A percentile compares a stretch with the other conserved stretches of the same genome.
Evolutionary conservation across 1,140 invertebrate genomes (phyloP).

Genomic region (Teleopsis dalmanni): DNA sequence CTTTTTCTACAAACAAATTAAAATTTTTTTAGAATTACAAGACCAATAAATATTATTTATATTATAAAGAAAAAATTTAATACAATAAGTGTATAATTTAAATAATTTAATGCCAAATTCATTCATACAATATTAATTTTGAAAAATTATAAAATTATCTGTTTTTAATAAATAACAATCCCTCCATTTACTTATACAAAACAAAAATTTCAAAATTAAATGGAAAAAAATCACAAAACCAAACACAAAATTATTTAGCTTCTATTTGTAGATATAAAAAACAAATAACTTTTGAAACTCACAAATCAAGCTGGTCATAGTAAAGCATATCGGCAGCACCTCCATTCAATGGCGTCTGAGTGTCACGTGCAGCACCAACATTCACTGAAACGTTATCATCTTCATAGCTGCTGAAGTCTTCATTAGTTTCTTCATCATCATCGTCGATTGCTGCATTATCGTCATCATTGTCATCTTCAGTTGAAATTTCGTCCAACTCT

Average conservation of each 20-base stretch:
- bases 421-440: conserved; percentile 11
- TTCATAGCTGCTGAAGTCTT: conserved; percentile 6
- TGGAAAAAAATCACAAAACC: conserved; percentile 2
- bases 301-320: conserved; percentile 36
- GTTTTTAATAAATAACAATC: too few relatives aligned
- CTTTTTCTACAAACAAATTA: too few relatives aligned
- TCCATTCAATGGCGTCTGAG: conserved; percentile 15
- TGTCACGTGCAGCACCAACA: conserved; percentile 12
- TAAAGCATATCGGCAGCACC: conserved; percentile 32
- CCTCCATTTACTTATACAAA: neutral
- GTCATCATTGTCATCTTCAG: conserved; percentile 5
- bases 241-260: conserved; percentile 6
- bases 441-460: neutral
- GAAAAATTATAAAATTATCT: neutral
- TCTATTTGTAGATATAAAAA: neutral
- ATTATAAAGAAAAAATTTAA: too few relatives aligned
- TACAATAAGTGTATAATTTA: too few relatives aligned
- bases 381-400: neutral
- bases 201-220: neutral
- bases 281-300: conserved; percentile 19
- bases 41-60: too few relatives aligned
- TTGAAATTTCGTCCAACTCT: conserved; percentile 8
- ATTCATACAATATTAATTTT: neutral
- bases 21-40: too few relatives aligned
- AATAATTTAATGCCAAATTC: neutral